phyloP scores from a whole-genome alignment of 2,113 vertebrate species.

The Marcusenius ussheri region DNA sequence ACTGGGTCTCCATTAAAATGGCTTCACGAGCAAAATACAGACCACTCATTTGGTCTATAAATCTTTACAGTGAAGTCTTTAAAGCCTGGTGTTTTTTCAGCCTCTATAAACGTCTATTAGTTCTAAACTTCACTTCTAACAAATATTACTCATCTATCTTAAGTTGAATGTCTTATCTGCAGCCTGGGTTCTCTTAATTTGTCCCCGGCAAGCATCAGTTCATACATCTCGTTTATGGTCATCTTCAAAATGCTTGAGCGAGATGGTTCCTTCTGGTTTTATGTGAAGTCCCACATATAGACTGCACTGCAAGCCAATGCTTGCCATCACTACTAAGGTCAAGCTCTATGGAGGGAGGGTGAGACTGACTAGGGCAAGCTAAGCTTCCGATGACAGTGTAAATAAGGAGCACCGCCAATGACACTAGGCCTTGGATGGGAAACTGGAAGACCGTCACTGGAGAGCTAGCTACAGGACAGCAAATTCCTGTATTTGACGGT shows the following conservation, averaged over 20 bases:
- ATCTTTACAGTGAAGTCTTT: background rate
- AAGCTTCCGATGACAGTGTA: background rate
- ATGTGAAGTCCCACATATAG: background rate
- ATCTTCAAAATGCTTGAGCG: background rate
- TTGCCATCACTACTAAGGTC: background rate
- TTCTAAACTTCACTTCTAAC: constrained; percentile 6
- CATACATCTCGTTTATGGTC: background rate
- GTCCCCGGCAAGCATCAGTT: background rate
- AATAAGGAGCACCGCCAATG: background rate
- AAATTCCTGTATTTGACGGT: background rate
- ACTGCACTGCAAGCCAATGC: background rate
- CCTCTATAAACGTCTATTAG: background rate
- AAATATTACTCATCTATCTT: background rate
- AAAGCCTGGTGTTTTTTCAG: background rate
- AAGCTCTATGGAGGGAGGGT: background rate
- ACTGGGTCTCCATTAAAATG: background rate
- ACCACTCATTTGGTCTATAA: background rate
- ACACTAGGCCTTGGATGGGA: background rate
- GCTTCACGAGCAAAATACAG: background rate
- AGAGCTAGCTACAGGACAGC: background rate
- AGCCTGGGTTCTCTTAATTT: background rate
- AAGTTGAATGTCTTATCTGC: background rate
- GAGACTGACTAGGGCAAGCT: background rate
- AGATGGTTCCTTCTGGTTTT: background rate
- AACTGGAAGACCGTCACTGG: background rate